Base-by-base conservation (phyloP, 2,797 vertebrate genomes). In the Tokudaia tokunoshimensis region DNA sequence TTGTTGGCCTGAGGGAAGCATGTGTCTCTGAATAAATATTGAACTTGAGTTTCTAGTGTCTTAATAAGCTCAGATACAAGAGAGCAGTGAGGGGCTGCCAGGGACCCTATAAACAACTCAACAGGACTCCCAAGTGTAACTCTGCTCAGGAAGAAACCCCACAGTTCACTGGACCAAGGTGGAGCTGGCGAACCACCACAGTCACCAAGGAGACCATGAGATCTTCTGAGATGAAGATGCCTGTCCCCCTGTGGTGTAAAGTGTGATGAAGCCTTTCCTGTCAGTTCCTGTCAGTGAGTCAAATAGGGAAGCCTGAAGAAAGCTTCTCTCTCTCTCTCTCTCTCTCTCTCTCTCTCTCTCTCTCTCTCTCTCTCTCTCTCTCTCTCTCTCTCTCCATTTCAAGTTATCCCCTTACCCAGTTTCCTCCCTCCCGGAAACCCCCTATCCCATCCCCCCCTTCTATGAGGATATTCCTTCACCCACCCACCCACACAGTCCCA, bases 1-100 rank as follows among this genome's bases (percentile, higher is more conserved):
- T 29, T 57, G 75, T 57, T 79, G 57, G 74, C 84, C 80, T 84
- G 44, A 81, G 65, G 79, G 92, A 89, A 93, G 74, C 55, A 61
- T 61, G 59, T 55, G 80, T 14, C 41, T 26, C 24, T n/a, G 26
- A 92, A 81, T 44, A 96, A 94, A 81, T 20, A 8, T 22, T 78
- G 85, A 61, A 41, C 87, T 82, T 55, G 41, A 55, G 9, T 78
- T 93, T 93, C 83, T 50, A 55, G 75, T 26, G 82, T 57, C 29
- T 59, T 55, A 82, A 24, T 44, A 72, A 78, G 37, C 11, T 52
- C 65, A 80, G 55, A 74, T 10, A 50, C 34, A 89, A 61, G 89
- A 70, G 24, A 31, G 19, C 14, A 22, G 14, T 3, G 22, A 79
- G 85, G n/a, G 65, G 2, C 47, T 37, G 24, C 20, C 44, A 79